phyloP scores from a whole-genome alignment of 2,797 vertebrate genomes.

The Gallinago solitaria region DNA sequence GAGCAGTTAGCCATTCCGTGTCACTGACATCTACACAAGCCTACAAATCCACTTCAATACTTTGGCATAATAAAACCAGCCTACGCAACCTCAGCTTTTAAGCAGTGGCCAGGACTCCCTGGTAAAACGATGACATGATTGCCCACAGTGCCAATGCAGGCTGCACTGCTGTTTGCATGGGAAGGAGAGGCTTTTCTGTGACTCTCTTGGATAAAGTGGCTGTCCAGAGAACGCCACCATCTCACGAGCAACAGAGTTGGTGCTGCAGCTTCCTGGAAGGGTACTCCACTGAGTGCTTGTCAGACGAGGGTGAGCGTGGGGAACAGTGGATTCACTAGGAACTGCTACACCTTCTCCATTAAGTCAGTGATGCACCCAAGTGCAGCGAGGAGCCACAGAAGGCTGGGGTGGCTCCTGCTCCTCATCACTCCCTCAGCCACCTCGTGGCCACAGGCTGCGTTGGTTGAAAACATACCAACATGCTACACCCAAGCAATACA shows the following conservation, averaged over 20 bases:
- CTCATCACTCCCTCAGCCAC: neutral
- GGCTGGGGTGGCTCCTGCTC: neutral
- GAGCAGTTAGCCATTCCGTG: neutral
- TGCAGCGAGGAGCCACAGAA: neutral
- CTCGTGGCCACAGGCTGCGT: accelerated
- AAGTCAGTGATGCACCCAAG: neutral
- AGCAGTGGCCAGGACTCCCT: neutral
- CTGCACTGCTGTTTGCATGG: accelerated
- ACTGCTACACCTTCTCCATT: neutral
- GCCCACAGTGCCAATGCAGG: neutral
- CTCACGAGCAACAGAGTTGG: neutral
- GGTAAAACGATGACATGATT: neutral
- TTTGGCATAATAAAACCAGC: neutral
- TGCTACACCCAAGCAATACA: neutral
- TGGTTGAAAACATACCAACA: neutral
- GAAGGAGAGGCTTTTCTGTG: neutral
- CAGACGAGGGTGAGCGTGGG: accelerated
- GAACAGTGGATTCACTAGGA: neutral
- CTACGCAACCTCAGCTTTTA: neutral
- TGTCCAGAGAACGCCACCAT: neutral
- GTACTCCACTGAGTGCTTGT: accelerated
- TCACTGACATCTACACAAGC: neutral
- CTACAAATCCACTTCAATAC: neutral
- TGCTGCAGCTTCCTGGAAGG: neutral
- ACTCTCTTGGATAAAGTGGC: neutral